Evolutionary conservation across 2,113 vertebrate species (phyloP).

Genomic region (Urocitellus parryii): DNA sequence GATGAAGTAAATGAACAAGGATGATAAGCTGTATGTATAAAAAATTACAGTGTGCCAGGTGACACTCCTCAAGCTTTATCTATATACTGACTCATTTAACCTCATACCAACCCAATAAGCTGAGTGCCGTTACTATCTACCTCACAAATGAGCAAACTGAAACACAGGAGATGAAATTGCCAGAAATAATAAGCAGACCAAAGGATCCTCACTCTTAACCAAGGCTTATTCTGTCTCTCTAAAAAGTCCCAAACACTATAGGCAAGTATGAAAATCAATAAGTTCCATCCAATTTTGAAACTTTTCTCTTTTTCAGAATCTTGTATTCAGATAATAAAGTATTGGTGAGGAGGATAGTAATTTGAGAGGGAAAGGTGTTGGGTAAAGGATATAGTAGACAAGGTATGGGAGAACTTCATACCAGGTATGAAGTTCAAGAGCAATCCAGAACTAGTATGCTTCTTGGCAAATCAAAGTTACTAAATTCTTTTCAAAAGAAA

Average conservation of each 20-base stretch:
- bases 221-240: neutral
- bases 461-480: neutral
- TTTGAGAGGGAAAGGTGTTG: neutral
- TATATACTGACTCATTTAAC: neutral
- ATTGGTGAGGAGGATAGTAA: neutral
- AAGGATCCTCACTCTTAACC: neutral
- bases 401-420: neutral
- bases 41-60: neutral
- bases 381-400: neutral
- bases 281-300: neutral
- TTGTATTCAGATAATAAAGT: conserved; percentile 14
- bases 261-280: neutral
- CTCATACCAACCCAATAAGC: neutral
- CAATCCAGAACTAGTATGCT: neutral
- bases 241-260: conserved; percentile 3
- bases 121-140: neutral
- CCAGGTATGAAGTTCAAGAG: neutral
- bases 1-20: neutral
- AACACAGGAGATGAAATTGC: neutral
- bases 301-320: conserved; percentile 45
- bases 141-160: neutral
- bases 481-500: conserved; percentile 9
- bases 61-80: neutral
- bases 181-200: neutral
- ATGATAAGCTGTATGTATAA: neutral